A percentile compares a stretch with the other conserved stretches of the same genome.
phyloP scores from a whole-genome alignment of 2,113 vertebrate genomes.

The Oryzias woworae region DNA sequence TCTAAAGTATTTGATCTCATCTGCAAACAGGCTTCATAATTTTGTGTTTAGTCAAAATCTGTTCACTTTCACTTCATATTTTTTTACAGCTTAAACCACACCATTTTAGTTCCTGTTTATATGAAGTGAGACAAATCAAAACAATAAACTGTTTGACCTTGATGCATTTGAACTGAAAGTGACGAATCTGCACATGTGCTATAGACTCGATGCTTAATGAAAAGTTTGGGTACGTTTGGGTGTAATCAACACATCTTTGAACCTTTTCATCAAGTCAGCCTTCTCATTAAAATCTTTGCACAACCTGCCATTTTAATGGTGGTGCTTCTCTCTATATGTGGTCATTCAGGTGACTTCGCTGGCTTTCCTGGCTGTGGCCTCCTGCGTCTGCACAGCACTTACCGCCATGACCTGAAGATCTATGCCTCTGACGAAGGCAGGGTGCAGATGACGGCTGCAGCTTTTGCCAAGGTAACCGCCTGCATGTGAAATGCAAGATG shows the following conservation, averaged over 20 bases:
- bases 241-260: slow-evolving; percentile 28
- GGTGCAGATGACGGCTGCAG: slow-evolving; percentile 98
- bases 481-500: neutral
- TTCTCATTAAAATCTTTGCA: neutral
- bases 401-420: slow-evolving; percentile 97
- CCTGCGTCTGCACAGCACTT: slow-evolving; percentile 95
- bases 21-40: neutral
- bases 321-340: neutral
- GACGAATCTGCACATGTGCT: slow-evolving; percentile 22
- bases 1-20: slow-evolving; percentile 11
- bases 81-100: slow-evolving; percentile 4
- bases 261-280: neutral
- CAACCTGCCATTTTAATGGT: slow-evolving; percentile 2
- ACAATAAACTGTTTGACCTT: neutral
- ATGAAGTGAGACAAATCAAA: slow-evolving; percentile 14
- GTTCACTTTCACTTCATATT: slow-evolving; percentile 55
- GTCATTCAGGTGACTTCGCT: slow-evolving; percentile 88
- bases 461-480: slow-evolving; percentile 89
- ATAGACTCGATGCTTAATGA: slow-evolving; percentile 3
- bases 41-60: slow-evolving; percentile 8
- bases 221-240: slow-evolving; percentile 23
- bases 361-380: slow-evolving; percentile 97
- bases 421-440: slow-evolving; percentile 96
- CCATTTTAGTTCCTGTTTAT: slow-evolving; percentile 3
- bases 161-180: slow-evolving; percentile 54